Base-by-base conservation (phyloP, 2,888 invertebrate species). In the Parelbella ahira region DNA sequence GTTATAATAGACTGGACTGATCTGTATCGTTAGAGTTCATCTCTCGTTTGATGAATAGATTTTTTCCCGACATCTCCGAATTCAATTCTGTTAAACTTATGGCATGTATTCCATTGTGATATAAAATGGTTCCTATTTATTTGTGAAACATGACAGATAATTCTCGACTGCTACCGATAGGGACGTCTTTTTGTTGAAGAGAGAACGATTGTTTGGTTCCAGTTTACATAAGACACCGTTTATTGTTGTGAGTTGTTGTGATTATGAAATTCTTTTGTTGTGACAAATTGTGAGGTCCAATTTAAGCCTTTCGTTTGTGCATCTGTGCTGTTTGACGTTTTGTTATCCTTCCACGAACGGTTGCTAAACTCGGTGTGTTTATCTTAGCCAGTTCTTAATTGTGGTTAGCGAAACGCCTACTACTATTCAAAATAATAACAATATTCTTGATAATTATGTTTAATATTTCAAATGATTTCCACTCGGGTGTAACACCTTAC, bases 141-240 rank as follows among this genome's bases (percentile, higher is more conserved):
- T 74, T 79, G 74, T 79, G 72, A 77, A 81, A 79, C 78, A 80
- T 72, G 78, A 80, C 75, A 73, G 70, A 81, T 80, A 81, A 81
- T 82, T 70, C 73, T 60, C 62, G 59, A 63, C 58, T 63, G 82
- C 86, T 86, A 82, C 86, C 75, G 82, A 83, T 82, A 71, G 64
- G 76, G 75, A 77, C 63, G 73, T 80, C 75, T 81, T 75, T 78
- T 82, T 83, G 83, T 82, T 70, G 51, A 51, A 50, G 52, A 60
- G 63, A 72, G 63, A 77, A 78, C 70, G 65, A 66, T 66, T 71
- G 77, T 74, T 73, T 73, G 75, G 68, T 72, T 74, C 76, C 72
- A 68, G 72, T 60, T 62, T 72, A 68, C 65, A 79, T 66, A 78
- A 79, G 59, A 70, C 63, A 59, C 57, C 51, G 55, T 51, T 63